These are phyloP conservation scores for Saguinus midas DNA, from an alignment of 2,113 vertebrate genomes.

Conservation along the genomic window DNA sequence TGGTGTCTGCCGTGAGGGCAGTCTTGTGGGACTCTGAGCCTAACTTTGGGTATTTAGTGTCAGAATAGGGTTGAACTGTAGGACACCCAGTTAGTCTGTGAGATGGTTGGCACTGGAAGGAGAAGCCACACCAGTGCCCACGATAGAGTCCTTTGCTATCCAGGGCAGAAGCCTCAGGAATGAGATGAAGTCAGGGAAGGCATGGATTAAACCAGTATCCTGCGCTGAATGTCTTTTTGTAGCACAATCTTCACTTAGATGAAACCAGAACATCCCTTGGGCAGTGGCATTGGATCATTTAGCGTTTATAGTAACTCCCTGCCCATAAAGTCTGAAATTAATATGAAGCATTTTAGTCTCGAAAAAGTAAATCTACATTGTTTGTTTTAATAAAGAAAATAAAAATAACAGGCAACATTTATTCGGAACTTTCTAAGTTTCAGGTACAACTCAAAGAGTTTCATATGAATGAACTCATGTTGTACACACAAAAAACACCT, in stretches of 20 bases:
- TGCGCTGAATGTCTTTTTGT: fast-evolving
- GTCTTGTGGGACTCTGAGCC: not conserved
- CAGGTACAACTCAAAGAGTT: not conserved
- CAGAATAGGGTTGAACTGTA: not conserved
- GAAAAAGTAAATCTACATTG: not conserved
- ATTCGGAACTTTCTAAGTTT: not conserved
- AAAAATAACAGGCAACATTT: not conserved
- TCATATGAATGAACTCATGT: not conserved
- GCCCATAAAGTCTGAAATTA: not conserved
- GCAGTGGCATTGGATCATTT: not conserved
- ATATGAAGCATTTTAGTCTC: not conserved
- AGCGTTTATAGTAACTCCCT: not conserved
- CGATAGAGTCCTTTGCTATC: too few relatives aligned
- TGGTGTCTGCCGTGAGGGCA: not conserved
- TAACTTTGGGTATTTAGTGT: not conserved
- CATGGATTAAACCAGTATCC: not conserved
- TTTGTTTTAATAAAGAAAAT: not conserved
- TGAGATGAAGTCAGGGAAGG: too few relatives aligned
- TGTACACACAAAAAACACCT: not conserved
- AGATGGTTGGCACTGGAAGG: not conserved
- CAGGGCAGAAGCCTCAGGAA: not conserved
- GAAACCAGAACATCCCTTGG: not conserved
- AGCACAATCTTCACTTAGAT: fast-evolving
- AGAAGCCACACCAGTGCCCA: not conserved
- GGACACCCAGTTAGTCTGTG: not conserved